These are phyloP conservation scores for Apocheima hispidaria DNA, from an alignment of 2,888 invertebrate species.

Conservation along the genomic window DNA sequence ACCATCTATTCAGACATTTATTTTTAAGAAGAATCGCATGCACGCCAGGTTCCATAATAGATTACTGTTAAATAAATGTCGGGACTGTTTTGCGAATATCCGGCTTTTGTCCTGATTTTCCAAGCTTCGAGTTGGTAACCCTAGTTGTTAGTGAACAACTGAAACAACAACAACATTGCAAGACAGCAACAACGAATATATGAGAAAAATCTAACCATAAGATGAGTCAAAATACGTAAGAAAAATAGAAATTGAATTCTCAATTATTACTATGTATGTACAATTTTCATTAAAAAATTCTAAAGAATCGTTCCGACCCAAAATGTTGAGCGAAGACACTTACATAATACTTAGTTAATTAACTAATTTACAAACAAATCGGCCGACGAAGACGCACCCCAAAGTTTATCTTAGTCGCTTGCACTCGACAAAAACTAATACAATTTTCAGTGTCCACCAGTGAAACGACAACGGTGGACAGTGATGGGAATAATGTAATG, in stretches of 20 bases:
- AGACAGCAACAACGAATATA: slow-evolving; percentile 14
- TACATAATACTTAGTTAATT: slow-evolving; percentile 7
- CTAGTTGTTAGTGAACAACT: background rate
- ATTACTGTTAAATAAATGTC: too few relatives aligned
- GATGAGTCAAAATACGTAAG: slow-evolving; percentile 12
- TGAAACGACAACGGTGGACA: too few relatives aligned
- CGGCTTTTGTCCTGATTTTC: background rate
- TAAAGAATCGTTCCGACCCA: slow-evolving; percentile 25
- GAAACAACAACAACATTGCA: background rate
- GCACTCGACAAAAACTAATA: too few relatives aligned
- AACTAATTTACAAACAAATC: background rate
- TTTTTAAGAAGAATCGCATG: too few relatives aligned
- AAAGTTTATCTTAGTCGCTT: background rate
- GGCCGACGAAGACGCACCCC: background rate
- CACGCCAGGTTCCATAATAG: too few relatives aligned
- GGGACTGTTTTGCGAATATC: background rate
- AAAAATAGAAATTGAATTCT: slow-evolving; percentile 10
- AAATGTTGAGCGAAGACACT: slow-evolving; percentile 15
- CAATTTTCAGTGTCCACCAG: background rate
- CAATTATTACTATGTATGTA: slow-evolving; percentile 14
- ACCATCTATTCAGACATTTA: too few relatives aligned
- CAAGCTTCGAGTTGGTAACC: background rate
- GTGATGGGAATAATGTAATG: too few relatives aligned
- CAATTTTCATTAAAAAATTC: slow-evolving; percentile 26
- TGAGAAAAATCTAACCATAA: slow-evolving; percentile 5